Percentiles rank a stretch among this genome's conserved stretches.
These are phyloP conservation scores for Hetaerina americana DNA, from an alignment of 1,140 invertebrate genomes.

Conservation along the genomic window DNA sequence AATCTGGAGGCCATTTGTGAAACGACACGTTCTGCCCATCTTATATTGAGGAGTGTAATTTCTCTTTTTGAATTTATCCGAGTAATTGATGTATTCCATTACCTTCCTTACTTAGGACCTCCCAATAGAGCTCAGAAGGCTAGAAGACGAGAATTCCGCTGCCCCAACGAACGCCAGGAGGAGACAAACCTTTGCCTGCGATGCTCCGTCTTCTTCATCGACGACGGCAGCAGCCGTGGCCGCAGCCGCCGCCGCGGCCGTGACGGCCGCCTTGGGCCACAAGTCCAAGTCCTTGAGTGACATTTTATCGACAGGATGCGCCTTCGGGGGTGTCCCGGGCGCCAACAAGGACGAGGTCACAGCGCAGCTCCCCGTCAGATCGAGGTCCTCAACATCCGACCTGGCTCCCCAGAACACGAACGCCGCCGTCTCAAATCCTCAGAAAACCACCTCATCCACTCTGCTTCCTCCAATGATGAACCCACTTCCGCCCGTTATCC, in stretches of 20 bases:
- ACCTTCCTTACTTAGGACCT: no score
- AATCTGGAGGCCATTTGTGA: no score
- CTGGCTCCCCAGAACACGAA: constrained; percentile 11
- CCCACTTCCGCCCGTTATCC: constrained; percentile 17
- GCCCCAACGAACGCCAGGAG: constrained; percentile 20
- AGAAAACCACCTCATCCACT: not conserved
- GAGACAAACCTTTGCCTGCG: constrained; percentile 34
- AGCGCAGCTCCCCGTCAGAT: not conserved
- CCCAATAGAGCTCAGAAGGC: constrained; percentile 74
- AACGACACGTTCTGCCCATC: no score
- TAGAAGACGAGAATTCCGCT: constrained; percentile 53
- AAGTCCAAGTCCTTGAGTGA: constrained; percentile 61
- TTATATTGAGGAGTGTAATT: no score
- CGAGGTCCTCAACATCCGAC: constrained; percentile 20
- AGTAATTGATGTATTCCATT: no score
- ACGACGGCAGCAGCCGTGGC: constrained; percentile 23
- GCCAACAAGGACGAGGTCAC: not conserved
- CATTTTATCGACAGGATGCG: constrained; percentile 46
- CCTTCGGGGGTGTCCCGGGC: not conserved
- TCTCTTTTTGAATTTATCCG: no score
- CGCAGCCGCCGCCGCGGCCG: constrained; percentile 23
- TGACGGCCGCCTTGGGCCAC: constrained; percentile 31
- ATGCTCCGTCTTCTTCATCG: constrained; percentile 26
- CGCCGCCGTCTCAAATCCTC: not conserved
- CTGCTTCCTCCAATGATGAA: not conserved